Conservation (phyloP, 2,888 invertebrate genomes). For the Apotomis turbidana region DNA sequence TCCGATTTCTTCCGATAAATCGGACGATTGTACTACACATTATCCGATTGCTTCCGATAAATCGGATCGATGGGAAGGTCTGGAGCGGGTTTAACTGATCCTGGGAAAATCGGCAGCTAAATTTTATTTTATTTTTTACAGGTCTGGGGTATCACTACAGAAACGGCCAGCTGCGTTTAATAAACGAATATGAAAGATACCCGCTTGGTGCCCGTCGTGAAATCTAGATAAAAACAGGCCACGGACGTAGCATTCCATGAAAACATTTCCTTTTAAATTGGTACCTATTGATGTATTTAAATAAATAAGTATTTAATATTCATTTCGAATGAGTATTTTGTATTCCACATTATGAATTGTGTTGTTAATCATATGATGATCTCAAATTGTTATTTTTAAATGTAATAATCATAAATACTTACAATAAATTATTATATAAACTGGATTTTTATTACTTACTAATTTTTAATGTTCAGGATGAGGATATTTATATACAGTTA, state of each 20-base stretch:
- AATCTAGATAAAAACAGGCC: not conserved
- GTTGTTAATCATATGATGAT: constrained; percentile 19
- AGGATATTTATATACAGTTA: no score
- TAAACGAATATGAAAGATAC: constrained; percentile 58
- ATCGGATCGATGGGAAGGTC: no score
- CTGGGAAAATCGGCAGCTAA: no score
- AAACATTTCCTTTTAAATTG: constrained; percentile 2
- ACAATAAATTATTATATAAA: constrained; percentile 5
- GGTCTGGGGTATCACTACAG: constrained; percentile 56
- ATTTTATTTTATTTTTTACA: constrained; percentile 9
- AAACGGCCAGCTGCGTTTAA: constrained; percentile 49
- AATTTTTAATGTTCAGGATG: no score
- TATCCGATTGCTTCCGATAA: no score
- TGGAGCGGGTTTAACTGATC: no score
- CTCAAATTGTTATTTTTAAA: constrained; percentile 9
- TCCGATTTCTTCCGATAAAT: no score
- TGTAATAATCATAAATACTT: not conserved
- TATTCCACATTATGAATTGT: constrained; percentile 4
- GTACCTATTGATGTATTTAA: not conserved
- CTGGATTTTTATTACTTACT: not conserved
- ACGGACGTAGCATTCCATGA: constrained; percentile 2
- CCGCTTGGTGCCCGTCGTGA: constrained; percentile 48
- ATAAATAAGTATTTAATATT: not conserved
- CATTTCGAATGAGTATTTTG: not conserved
- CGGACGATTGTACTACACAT: no score